Conservation (phyloP, 2,797 vertebrate genomes). For the Alectoris magna region DNA sequence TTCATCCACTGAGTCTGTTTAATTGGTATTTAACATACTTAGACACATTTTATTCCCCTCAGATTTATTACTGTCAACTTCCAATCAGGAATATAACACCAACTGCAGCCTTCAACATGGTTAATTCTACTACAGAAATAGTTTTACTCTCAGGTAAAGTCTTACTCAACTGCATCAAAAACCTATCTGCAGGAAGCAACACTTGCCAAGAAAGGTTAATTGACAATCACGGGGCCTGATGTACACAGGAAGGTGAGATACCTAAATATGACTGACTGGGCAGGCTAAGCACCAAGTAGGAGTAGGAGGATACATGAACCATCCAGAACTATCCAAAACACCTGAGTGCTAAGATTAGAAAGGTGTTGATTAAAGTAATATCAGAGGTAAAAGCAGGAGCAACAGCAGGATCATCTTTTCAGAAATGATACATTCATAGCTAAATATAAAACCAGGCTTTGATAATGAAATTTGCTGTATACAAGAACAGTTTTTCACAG, state of each 20-base stretch:
- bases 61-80: neutral
- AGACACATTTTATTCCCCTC: neutral
- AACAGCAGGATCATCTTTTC: neutral
- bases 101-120: neutral
- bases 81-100: neutral
- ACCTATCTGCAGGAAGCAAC: neutral
- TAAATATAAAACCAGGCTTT: conserved; percentile 31
- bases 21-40: neutral
- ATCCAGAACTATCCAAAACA: neutral
- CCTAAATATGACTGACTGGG: neutral
- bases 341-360: neutral
- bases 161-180: neutral
- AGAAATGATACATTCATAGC: conserved; percentile 17
- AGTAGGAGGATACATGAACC: neutral
- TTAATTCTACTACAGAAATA: neutral
- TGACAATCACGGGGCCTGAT: neutral
- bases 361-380: neutral
- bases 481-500: conserved; percentile 7
- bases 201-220: neutral
- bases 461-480: neutral
- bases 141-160: neutral
- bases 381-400: neutral
- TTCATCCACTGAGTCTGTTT: neutral
- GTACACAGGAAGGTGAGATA: neutral
- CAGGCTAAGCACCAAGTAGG: neutral